These are phyloP conservation scores for Drosophila simulans DNA, from an alignment of 1,140 invertebrate species.

Conservation along the genomic window DNA sequence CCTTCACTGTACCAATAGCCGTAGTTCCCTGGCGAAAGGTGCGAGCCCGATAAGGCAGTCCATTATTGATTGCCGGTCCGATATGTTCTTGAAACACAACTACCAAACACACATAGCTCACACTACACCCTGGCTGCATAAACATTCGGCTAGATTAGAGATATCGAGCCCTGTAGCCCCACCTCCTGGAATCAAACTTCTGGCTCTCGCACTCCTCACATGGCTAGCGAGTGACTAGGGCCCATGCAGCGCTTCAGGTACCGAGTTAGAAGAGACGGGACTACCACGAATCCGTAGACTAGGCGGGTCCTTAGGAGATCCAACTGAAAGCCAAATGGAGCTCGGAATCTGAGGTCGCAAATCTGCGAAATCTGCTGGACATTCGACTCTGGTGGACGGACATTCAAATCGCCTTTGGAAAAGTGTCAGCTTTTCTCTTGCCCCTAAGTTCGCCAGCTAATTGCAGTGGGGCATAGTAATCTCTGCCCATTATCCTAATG, in stretches of 20 bases:
- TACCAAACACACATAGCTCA: neutral
- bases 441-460: neutral
- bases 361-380: neutral
- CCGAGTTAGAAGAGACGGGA: slow-evolving; percentile 41
- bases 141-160: slow-evolving; percentile 20
- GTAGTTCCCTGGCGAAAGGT: slow-evolving; percentile 4
- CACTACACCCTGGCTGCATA: slow-evolving; percentile 2
- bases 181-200: neutral
- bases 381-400: neutral
- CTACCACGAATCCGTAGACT: slow-evolving; percentile 51
- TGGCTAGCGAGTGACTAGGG: slow-evolving; percentile 47
- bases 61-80: slow-evolving; percentile 58
- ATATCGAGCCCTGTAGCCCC: neutral
- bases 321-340: slow-evolving; percentile 18
- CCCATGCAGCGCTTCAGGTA: slow-evolving; percentile 43
- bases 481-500: slow-evolving; percentile 34
- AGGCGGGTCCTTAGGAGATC: slow-evolving; percentile 33
- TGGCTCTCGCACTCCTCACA: slow-evolving; percentile 4
- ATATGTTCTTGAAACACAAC: slow-evolving; percentile 30
- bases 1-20: slow-evolving; percentile 13
- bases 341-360: neutral
- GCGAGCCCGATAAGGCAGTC: slow-evolving; percentile 36
- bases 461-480: slow-evolving; percentile 33
- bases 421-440: slow-evolving; percentile 4
- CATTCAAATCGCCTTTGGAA: slow-evolving; percentile 12